Conservation (phyloP, 2,888 invertebrate species). For the Mycalesis mineus region DNA sequence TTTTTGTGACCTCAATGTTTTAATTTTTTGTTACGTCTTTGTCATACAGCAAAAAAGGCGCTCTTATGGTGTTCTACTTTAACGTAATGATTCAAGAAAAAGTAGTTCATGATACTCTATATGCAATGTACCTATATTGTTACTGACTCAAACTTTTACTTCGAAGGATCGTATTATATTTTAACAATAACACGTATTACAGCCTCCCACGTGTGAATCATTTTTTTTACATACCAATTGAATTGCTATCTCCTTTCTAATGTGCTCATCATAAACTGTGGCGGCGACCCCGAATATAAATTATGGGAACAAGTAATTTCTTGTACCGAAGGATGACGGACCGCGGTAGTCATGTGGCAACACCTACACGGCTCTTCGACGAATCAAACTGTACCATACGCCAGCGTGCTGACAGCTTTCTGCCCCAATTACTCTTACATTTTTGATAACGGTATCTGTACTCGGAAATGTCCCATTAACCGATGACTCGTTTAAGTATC, state of each 20-base stretch:
- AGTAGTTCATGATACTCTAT: not conserved
- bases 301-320: constrained; percentile 72
- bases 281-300: constrained; percentile 73
- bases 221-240: constrained; percentile 53
- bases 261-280: constrained; percentile 64
- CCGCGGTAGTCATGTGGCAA: constrained; percentile 50
- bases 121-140: not conserved
- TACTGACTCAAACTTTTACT: not conserved
- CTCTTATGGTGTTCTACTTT: not conserved
- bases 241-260: constrained; percentile 74
- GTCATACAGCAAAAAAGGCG: not conserved
- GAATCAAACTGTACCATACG: constrained; percentile 63
- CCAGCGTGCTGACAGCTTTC: constrained; percentile 54
- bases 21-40: not conserved
- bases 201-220: constrained; percentile 56
- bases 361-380: constrained; percentile 70
- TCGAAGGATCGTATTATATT: not conserved
- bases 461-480: constrained; percentile 25
- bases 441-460: constrained; percentile 34
- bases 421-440: constrained; percentile 57
- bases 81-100: not conserved
- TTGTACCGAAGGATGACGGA: constrained; percentile 68
- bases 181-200: constrained; percentile 14
- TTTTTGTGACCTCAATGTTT: not conserved
- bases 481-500: constrained; percentile 2